Percentiles rank a stretch among this genome's conserved stretches.
phyloP scores from a whole-genome alignment of 2,888 invertebrate genomes.

The Archips xylosteana region DNA sequence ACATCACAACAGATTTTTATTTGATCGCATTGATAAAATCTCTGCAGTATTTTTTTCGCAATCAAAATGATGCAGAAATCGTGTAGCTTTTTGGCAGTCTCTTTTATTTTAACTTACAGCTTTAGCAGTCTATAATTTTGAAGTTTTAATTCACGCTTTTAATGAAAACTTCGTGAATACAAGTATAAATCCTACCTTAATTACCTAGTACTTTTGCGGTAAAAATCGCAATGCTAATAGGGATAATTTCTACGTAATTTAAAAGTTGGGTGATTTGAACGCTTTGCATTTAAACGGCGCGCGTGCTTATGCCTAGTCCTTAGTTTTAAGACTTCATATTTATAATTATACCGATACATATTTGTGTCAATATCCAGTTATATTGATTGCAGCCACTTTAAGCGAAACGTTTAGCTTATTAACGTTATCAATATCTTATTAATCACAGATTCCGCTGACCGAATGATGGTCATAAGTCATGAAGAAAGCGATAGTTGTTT shows the following conservation, averaged over 20 bases:
- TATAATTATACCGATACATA: slow-evolving; percentile 12
- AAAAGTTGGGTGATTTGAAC: neutral
- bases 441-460: slow-evolving; percentile 34
- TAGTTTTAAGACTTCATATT: neutral
- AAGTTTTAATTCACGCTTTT: neutral
- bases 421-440: slow-evolving; percentile 39
- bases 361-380: slow-evolving; percentile 30
- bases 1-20: slow-evolving; percentile 18
- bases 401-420: slow-evolving; percentile 41
- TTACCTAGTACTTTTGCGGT: neutral
- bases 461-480: slow-evolving; percentile 39
- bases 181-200: neutral
- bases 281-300: neutral
- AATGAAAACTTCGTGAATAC: neutral
- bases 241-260: neutral
- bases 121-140: neutral
- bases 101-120: neutral
- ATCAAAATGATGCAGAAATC: slow-evolving; percentile 12
- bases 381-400: slow-evolving; percentile 34
- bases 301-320: neutral
- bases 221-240: neutral
- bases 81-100: slow-evolving; percentile 3
- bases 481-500: slow-evolving; percentile 43
- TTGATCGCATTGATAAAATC: slow-evolving; percentile 26
- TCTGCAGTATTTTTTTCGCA: slow-evolving; percentile 9